Base-by-base conservation (phyloP, 2,888 invertebrate species). In the Morpho deidamia region DNA sequence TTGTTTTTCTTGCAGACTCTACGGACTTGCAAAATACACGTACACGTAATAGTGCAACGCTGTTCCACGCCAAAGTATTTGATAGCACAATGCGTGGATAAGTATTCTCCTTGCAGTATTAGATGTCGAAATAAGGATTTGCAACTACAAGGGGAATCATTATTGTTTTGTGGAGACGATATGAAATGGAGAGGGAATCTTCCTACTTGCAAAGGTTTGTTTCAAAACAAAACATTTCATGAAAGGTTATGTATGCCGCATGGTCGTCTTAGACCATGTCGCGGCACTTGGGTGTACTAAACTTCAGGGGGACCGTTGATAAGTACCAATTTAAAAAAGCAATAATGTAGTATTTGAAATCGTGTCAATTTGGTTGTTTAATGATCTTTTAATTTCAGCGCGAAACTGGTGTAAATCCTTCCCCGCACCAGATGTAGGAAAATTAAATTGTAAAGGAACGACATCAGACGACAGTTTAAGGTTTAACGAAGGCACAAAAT, bases 21-120 rank as follows among this genome's bases (percentile, higher is more conserved):
- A 2, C 81, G 81, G 62, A 69, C 78, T 48, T 91, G 91, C 65
- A 83, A 86, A 68, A 81, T 84, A 70, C 79, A 82, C 64, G 72
- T 88, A 49, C 77, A 86, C 64, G 86, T 89, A 3, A 68, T 89
- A 55, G 67, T 78, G 49, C 85, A 85, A 64, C 72, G 70, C 48
- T 91, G 91, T 64, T 66, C 73, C 14, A 68, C 79, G 23, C 83
- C 89, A 45, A 78, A 72, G 58, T 71, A 81, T 63, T 73, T 89
- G 57, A 55, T 70, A 44, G 66, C 77, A 38, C 71, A 79, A 47
- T 83, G 84, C 68, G 64, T 70, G 48, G 71, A 78, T 58, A 59
- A 62, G 63, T 71, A 72, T 61, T 76, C 73, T 62, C 63, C 66
- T 8, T 91, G 90, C 65, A 72, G 68, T 47, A 86, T 90, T 59